A percentile compares a stretch with the other conserved stretches of the same genome.
These are phyloP conservation scores for Schizotus pectinicornis DNA, from an alignment of 2,888 invertebrate species.

Conservation along the genomic window DNA sequence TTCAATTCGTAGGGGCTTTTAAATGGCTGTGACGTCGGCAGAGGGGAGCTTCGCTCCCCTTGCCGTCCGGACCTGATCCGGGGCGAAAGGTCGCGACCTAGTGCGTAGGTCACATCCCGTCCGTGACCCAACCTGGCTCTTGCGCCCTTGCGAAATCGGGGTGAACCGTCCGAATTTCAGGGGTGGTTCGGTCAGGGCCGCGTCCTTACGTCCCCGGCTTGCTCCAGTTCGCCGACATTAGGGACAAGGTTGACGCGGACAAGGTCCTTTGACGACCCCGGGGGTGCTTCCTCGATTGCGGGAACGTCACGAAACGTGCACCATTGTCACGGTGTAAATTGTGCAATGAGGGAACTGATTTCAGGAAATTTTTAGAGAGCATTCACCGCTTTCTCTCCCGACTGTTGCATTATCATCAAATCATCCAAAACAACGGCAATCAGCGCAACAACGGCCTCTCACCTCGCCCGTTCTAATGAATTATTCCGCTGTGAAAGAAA, in stretches of 20 bases:
- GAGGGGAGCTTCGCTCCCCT: not conserved
- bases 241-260: slow-evolving; percentile 1
- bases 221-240: slow-evolving; percentile 1
- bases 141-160: not conserved
- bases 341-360: slow-evolving; percentile 3
- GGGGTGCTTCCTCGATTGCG: not conserved
- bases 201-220: slow-evolving; percentile 2
- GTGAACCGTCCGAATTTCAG: slow-evolving; percentile 2
- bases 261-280: not conserved
- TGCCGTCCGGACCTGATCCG: not conserved
- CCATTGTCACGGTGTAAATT: not conserved
- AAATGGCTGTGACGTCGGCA: too few species aligned
- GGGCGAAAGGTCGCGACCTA: not conserved
- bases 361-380: not conserved
- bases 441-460: not conserved
- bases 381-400: slow-evolving; percentile 5
- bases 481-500: not conserved
- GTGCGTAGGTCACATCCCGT: slow-evolving; percentile 7
- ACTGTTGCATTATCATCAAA: slow-evolving; percentile 1
- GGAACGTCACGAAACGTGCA: not conserved
- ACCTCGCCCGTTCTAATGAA: slow-evolving; percentile 6
- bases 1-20: too few species aligned
- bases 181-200: slow-evolving; percentile 4
- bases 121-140: slow-evolving; percentile 3
- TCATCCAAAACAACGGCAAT: slow-evolving; percentile 2